Conservation (phyloP, 2,888 invertebrate species). For the Parapristionchus giblindavisi region DNA sequence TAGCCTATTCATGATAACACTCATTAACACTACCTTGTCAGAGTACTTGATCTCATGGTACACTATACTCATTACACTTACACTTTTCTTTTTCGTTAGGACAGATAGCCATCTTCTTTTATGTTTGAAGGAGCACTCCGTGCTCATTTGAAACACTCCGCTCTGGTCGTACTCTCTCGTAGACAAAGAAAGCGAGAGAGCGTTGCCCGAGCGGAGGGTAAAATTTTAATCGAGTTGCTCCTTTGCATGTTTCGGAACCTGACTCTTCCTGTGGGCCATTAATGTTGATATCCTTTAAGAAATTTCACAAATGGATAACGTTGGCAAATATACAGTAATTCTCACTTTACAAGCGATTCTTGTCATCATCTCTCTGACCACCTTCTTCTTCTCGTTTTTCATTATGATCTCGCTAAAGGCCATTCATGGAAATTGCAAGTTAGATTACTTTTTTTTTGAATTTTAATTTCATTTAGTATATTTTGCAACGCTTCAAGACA, state of each 20-base stretch:
- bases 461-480: no score
- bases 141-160: no score
- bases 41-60: no score
- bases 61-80: no score
- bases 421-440: constrained; percentile 29
- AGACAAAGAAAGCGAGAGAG: not conserved
- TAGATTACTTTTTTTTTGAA: not conserved
- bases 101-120: no score
- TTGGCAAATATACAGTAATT: not conserved
- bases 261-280: not conserved
- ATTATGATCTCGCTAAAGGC: not conserved
- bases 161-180: not conserved
- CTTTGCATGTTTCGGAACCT: no score
- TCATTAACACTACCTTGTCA: no score
- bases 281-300: not conserved
- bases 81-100: no score
- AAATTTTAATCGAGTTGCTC: no score
- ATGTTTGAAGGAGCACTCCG: no score
- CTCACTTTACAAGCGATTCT: not conserved
- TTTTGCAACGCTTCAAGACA: no score
- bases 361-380: not conserved
- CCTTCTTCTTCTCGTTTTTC: not conserved
- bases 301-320: not conserved
- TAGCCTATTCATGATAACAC: no score
- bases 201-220: not conserved